Percentiles rank a stretch among this genome's conserved stretches.
phyloP scores from a whole-genome alignment of 2,888 invertebrate genomes.

The Trichacis sp. region DNA sequence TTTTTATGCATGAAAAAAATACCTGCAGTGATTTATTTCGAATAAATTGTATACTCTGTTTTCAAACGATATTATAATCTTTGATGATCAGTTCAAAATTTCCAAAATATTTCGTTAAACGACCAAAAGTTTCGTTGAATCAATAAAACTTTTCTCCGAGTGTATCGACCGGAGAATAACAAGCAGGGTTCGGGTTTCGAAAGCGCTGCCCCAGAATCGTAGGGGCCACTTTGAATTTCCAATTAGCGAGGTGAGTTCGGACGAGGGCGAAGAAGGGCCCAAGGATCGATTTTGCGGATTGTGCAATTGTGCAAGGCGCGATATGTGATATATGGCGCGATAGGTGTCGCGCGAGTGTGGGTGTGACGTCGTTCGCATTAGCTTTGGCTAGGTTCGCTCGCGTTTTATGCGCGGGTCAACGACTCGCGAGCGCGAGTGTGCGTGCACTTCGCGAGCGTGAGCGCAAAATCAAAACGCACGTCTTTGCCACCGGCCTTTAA shows the following conservation, averaged over 20 bases:
- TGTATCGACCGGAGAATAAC: not conserved
- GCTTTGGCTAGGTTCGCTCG: not conserved
- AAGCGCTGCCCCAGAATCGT: slow-evolving; percentile 4
- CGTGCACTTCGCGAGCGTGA: not conserved
- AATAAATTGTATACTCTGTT: too few species aligned
- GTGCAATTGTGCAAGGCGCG: slow-evolving; percentile 3
- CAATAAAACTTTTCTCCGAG: too few species aligned
- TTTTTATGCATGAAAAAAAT: too few species aligned
- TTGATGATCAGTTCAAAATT: too few species aligned
- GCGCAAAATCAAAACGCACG: too few species aligned
- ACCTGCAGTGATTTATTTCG: too few species aligned
- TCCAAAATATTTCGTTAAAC: too few species aligned
- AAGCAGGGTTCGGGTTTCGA: slow-evolving; percentile 4
- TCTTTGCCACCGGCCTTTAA: too few species aligned
- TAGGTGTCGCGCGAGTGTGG: slow-evolving; percentile 2
- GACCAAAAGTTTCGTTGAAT: too few species aligned
- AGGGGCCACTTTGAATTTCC: not conserved
- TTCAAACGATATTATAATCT: too few species aligned
- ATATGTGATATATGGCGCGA: not conserved
- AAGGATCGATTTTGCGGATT: not conserved
- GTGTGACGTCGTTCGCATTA: slow-evolving; percentile 9
- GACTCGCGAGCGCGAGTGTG: too few species aligned
- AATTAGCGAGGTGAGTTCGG: not conserved
- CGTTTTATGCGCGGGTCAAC: slow-evolving; percentile 6
- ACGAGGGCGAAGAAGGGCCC: too few species aligned